Percentiles rank a stretch among this genome's conserved stretches.
Evolutionary conservation across 2,113 vertebrate genomes (phyloP).

Genomic region (Bubo scandiacus): DNA sequence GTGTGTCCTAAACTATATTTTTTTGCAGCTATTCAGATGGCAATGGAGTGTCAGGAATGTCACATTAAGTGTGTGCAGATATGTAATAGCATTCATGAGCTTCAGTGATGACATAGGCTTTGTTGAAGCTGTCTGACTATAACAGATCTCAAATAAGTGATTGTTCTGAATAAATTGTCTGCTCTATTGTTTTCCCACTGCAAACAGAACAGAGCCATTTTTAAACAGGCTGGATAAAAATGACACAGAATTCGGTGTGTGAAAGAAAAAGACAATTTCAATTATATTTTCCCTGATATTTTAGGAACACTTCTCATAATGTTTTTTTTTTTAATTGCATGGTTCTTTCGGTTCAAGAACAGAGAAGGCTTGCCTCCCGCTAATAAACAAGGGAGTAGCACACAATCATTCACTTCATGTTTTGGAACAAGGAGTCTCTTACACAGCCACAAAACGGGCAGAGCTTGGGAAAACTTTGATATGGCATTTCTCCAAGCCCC

Average conservation of each 20-base stretch:
- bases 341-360: background rate
- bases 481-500: background rate
- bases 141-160: conserved; percentile 21
- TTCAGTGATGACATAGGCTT: background rate
- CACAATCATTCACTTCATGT: background rate
- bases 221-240: conserved; percentile 36
- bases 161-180: conserved; percentile 44
- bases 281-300: background rate
- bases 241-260: background rate
- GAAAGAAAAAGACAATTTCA: background rate
- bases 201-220: conserved; percentile 36
- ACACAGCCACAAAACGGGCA: background rate
- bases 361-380: background rate
- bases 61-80: background rate
- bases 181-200: background rate
- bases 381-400: background rate
- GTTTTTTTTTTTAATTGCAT: background rate
- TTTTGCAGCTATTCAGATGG: background rate
- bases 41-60: background rate
- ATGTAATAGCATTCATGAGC: background rate
- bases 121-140: conserved; percentile 14
- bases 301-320: background rate
- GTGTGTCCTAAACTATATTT: background rate
- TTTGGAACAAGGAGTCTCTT: conserved; percentile 20
- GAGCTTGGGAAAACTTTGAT: conserved; percentile 24